These are phyloP conservation scores for Coregonus sp. DNA, from an alignment of 2,797 vertebrate genomes.

Conservation along the genomic window DNA sequence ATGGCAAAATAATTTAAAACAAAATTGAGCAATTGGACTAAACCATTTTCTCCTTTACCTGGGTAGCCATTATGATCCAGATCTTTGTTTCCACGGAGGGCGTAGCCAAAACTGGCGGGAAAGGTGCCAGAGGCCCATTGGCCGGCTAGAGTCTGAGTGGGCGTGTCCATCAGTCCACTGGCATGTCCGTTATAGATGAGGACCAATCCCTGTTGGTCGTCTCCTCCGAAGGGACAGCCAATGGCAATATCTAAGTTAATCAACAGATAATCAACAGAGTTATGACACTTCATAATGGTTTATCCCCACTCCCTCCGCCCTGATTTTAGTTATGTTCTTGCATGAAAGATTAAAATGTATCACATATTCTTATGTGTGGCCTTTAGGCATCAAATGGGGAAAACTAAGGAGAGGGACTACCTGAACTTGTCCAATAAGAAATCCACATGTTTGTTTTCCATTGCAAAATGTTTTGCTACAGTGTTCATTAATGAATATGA, in stretches of 20 bases:
- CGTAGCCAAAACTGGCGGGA: constrained; percentile 84
- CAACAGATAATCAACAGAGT: not conserved
- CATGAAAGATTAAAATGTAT: too few species aligned
- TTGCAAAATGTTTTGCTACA: not conserved
- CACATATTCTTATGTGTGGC: too few species aligned
- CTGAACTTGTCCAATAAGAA: too few species aligned
- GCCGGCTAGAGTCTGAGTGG: constrained; percentile 84
- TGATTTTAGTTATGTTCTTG: too few species aligned
- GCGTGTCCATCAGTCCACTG: constrained; percentile 73
- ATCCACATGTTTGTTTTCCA: too few species aligned
- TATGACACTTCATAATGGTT: too few species aligned
- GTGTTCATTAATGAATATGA: not conserved
- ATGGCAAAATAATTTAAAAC: not conserved
- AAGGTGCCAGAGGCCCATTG: constrained; percentile 78
- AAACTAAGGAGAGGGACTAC: too few species aligned
- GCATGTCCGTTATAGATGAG: constrained; percentile 83
- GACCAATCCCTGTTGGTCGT: constrained; percentile 81
- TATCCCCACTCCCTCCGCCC: too few species aligned
- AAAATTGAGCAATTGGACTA: not conserved
- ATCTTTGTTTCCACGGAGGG: constrained; percentile 83
- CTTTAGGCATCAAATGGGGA: too few species aligned
- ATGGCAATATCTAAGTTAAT: constrained; percentile 80
- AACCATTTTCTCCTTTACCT: constrained; percentile 65
- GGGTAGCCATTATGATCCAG: constrained; percentile 90
- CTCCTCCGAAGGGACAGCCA: constrained; percentile 85